Conservation (phyloP, 2,888 invertebrate species). For the Drosophila kanekoi region DNA sequence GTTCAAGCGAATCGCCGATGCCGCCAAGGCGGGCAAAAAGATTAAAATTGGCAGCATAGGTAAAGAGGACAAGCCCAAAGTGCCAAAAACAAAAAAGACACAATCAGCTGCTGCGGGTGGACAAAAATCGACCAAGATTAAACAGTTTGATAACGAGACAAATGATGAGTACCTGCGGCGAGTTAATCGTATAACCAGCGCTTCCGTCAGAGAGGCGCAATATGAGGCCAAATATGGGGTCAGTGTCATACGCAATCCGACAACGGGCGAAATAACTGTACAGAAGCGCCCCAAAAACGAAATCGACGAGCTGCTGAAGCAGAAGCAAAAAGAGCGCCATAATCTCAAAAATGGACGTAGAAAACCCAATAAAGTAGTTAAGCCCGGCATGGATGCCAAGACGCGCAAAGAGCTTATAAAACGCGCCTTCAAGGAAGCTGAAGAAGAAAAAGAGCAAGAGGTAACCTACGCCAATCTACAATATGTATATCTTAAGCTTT, state of each 20-base stretch:
- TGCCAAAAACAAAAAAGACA: slow-evolving; percentile 41
- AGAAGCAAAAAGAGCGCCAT: slow-evolving; percentile 70
- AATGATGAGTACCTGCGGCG: slow-evolving; percentile 88
- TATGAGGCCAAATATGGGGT: slow-evolving; percentile 88
- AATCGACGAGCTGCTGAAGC: slow-evolving; percentile 86
- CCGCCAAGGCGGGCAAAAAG: slow-evolving; percentile 82
- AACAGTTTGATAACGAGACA: slow-evolving; percentile 88
- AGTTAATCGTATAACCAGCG: slow-evolving; percentile 88
- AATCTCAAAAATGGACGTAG: slow-evolving; percentile 84
- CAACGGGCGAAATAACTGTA: slow-evolving; percentile 85
- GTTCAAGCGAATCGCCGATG: slow-evolving; percentile 87
- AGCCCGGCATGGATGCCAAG: slow-evolving; percentile 71
- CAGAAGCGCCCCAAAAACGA: slow-evolving; percentile 86
- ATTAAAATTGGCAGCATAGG: slow-evolving; percentile 76
- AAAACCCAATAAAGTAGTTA: slow-evolving; percentile 25
- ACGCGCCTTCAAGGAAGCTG: slow-evolving; percentile 80
- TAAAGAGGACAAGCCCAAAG: slow-evolving; percentile 82
- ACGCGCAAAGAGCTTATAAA: slow-evolving; percentile 81
- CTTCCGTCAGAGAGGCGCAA: slow-evolving; percentile 87
- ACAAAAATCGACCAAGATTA: slow-evolving; percentile 86
- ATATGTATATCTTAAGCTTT: not conserved
- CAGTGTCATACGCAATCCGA: slow-evolving; percentile 86
- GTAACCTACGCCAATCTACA: not conserved
- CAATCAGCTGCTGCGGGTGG: slow-evolving; percentile 55
- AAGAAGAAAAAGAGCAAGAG: slow-evolving; percentile 63